phyloP scores from a whole-genome alignment of 2,113 vertebrate genomes.

The Rhabdornis inornatus region DNA sequence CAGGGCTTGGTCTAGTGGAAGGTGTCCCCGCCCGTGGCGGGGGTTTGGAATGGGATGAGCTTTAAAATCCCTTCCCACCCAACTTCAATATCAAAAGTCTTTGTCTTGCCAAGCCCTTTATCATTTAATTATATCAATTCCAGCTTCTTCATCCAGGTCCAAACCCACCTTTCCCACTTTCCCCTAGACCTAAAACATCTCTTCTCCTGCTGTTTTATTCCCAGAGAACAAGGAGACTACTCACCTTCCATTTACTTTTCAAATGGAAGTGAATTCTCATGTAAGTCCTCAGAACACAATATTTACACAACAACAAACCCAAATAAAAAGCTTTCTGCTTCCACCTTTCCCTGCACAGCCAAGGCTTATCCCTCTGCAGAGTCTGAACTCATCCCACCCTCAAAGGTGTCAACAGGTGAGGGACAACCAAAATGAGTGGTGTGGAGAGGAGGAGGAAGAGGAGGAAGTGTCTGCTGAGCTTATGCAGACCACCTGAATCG shows the following conservation, averaged over 20 bases:
- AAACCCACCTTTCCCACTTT: neutral
- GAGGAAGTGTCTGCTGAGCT: neutral
- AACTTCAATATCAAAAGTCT: neutral
- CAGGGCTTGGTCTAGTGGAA: neutral
- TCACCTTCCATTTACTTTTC: neutral
- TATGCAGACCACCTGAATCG: neutral
- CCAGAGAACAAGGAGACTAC: no score
- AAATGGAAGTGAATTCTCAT: neutral
- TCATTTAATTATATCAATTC: accelerated
- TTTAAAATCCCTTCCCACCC: neutral
- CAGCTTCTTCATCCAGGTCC: neutral
- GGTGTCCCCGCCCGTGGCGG: no score
- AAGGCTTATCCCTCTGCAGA: neutral
- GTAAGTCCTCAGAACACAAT: neutral
- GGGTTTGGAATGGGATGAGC: neutral
- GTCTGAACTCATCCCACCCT: neutral
- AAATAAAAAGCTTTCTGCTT: neutral
- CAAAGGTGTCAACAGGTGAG: neutral
- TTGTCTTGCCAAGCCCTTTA: neutral
- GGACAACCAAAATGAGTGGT: neutral
- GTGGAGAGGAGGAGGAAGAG: neutral
- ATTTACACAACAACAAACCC: accelerated
- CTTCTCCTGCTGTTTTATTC: neutral
- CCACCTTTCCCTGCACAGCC: neutral
- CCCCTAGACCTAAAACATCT: neutral